These are phyloP conservation scores for Todiramphus chloris DNA, from an alignment of 2,113 vertebrate species.

Conservation along the genomic window DNA sequence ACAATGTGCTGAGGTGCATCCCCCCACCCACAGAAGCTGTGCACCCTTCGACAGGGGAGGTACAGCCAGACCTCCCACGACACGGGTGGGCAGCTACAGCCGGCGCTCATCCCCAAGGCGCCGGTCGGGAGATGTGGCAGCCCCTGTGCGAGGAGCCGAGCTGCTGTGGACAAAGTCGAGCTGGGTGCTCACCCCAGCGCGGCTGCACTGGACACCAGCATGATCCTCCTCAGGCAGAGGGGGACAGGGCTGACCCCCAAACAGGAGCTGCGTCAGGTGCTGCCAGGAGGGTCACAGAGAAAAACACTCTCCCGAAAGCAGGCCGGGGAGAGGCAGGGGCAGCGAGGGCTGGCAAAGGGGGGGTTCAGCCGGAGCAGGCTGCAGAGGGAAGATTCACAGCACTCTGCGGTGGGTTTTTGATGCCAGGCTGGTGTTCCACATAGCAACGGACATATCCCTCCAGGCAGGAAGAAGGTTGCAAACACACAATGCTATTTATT, in stretches of 20 bases:
- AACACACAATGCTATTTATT: slow-evolving; percentile 3
- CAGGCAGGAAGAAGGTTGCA: neutral
- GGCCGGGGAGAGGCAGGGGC: neutral
- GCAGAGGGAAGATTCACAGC: neutral
- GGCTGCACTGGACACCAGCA: rapidly evolving
- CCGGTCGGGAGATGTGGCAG: neutral
- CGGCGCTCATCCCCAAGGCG: neutral
- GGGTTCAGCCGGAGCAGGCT: neutral
- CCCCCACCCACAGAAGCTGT: neutral
- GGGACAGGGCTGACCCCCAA: rapidly evolving
- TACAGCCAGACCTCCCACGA: rapidly evolving
- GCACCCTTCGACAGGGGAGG: neutral
- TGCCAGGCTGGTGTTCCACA: rapidly evolving
- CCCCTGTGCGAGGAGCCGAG: neutral
- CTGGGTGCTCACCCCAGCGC: rapidly evolving
- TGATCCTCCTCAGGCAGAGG: neutral
- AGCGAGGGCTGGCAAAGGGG: neutral
- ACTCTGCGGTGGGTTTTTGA: rapidly evolving
- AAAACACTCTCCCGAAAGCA: rapidly evolving
- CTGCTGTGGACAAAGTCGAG: neutral
- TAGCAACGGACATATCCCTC: rapidly evolving
- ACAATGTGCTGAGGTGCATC: neutral
- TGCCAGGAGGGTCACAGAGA: neutral
- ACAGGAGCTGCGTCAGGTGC: neutral
- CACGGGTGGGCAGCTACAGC: neutral